These are phyloP conservation scores for Cyphomyrmex costatus DNA, from an alignment of 1,140 invertebrate species.

Conservation along the genomic window DNA sequence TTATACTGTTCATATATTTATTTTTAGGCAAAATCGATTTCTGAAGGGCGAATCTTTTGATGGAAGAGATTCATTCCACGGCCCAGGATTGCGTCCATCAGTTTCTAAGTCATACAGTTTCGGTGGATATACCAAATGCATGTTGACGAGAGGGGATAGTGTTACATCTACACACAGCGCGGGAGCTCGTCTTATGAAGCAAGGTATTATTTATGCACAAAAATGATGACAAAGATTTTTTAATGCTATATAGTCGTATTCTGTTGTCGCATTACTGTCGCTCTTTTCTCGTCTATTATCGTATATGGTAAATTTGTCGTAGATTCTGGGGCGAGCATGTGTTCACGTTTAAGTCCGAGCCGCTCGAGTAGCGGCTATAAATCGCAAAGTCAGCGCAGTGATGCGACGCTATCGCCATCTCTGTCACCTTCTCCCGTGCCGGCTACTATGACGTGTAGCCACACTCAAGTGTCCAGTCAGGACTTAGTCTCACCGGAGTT, in stretches of 20 bases:
- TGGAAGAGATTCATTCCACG: slow-evolving; percentile 86
- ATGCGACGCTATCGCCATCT: slow-evolving; percentile 89
- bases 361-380: slow-evolving; percentile 93
- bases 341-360: slow-evolving; percentile 91
- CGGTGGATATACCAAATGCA: slow-evolving; percentile 91
- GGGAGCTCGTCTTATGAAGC: slow-evolving; percentile 89
- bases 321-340: slow-evolving; percentile 91
- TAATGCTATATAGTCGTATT: background rate
- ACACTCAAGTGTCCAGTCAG: slow-evolving; percentile 84
- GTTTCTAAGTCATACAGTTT: slow-evolving; percentile 96
- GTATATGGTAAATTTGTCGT: slow-evolving; percentile 49
- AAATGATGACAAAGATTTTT: background rate
- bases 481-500: slow-evolving; percentile 78
- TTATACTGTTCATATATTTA: slow-evolving; percentile 1
- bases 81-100: slow-evolving; percentile 87
- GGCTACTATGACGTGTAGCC: slow-evolving; percentile 81
- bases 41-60: slow-evolving; percentile 88
- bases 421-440: slow-evolving; percentile 90
- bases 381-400: slow-evolving; percentile 91
- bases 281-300: background rate
- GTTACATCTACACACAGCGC: slow-evolving; percentile 86
- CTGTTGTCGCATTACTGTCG: background rate
- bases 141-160: slow-evolving; percentile 87
- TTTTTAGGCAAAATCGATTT: slow-evolving; percentile 83
- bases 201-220: slow-evolving; percentile 87